A percentile compares a stretch with the other conserved stretches of the same genome.
phyloP scores from a whole-genome alignment of 2,113 vertebrate species.

The Crotophaga sulcirostris region DNA sequence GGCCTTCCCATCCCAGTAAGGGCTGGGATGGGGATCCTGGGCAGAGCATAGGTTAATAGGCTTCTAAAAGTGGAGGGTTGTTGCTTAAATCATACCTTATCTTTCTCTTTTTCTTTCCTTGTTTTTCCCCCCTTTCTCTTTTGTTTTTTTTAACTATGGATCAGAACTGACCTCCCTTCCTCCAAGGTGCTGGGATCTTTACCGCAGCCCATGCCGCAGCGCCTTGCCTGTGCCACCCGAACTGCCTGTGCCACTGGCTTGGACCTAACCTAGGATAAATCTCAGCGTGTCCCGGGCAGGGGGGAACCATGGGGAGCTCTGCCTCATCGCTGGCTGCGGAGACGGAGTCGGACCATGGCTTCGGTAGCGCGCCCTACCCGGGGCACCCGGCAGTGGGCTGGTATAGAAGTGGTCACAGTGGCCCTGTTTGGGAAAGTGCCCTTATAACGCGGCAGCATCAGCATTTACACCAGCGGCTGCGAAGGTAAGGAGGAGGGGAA shows the following conservation, averaged over 20 bases:
- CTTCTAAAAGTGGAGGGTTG: background rate
- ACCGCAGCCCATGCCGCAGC: constrained; percentile 68
- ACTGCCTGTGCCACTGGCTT: constrained; percentile 33
- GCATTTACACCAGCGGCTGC: constrained; percentile 79
- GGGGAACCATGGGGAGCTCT: constrained; percentile 91
- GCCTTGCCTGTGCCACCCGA: constrained; percentile 18
- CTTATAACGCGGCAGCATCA: constrained; percentile 89
- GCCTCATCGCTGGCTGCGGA: constrained; percentile 93
- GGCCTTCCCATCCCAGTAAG: background rate
- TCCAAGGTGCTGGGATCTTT: constrained; percentile 60
- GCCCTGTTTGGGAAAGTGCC: constrained; percentile 84
- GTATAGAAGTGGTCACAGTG: constrained; percentile 88
- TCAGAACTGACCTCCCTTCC: constrained; percentile 66
- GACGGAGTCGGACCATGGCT: constrained; percentile 94
- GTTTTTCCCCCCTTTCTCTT: background rate
- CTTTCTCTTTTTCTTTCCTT: constrained; percentile 65
- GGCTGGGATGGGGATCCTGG: background rate
- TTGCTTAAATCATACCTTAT: constrained; percentile 58
- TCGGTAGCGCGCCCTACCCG: constrained; percentile 81
- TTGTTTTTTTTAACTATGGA: background rate
- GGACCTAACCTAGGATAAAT: constrained; percentile 75
- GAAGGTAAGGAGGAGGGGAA: constrained; percentile 85
- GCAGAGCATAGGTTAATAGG: background rate
- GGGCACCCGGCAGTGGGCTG: constrained; percentile 86
- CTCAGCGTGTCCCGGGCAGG: constrained; percentile 52